Conservation (phyloP, 2,888 invertebrate species). For the Proisotoma minuta region DNA sequence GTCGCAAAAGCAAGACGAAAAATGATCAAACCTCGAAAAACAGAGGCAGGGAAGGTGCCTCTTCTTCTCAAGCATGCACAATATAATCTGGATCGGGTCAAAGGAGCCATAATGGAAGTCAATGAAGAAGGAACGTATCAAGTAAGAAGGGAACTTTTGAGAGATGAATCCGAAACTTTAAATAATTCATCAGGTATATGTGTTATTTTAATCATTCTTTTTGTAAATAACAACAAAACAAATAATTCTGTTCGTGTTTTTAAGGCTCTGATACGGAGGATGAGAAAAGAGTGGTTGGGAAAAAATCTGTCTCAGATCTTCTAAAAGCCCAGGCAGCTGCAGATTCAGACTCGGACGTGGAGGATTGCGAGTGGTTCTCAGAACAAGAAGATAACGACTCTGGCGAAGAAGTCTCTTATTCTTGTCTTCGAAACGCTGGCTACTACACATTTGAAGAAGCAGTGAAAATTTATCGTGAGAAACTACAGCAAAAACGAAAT, state of each 20-base stretch:
- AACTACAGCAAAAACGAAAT: not conserved
- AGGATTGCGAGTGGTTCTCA: no score
- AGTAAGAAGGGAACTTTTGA: not conserved
- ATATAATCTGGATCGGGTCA: not conserved
- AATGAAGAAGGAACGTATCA: not conserved
- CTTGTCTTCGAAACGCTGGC: slow-evolving; percentile 25
- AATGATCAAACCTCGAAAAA: not conserved
- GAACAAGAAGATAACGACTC: not conserved
- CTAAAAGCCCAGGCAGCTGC: not conserved
- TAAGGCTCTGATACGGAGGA: slow-evolving; percentile 2
- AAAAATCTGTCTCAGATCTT: not conserved
- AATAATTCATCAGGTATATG: slow-evolving; percentile 11
- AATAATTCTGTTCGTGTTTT: no score
- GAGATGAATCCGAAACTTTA: not conserved
- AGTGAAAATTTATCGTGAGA: not conserved
- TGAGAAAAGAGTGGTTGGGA: not conserved
- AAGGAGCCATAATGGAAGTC: slow-evolving; percentile 2
- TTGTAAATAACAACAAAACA: no score
- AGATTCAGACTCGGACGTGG: not conserved
- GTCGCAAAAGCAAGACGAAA: not conserved
- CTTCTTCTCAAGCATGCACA: not conserved
- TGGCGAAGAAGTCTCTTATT: not conserved
- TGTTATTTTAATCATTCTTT: no score
- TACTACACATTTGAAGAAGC: not conserved
- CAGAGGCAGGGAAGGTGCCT: not conserved